Percentiles rank a stretch among this genome's conserved stretches.
Conservation (phyloP, 2,113 vertebrate genomes). For the Australoheros scitulus region DNA sequence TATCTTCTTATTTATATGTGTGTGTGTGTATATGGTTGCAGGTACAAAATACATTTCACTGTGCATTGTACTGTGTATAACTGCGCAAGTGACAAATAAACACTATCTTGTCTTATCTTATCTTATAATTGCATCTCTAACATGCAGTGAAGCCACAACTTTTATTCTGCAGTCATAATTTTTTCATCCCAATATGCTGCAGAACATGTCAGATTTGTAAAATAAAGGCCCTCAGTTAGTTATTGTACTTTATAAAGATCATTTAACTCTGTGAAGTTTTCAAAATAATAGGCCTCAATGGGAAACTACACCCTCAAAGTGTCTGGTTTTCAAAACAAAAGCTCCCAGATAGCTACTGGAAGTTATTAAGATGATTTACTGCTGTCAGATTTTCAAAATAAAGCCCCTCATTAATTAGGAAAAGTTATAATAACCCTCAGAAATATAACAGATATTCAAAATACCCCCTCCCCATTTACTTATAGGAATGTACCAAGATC, state of each 20-base stretch:
- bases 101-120: no score
- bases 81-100: no score
- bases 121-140: background rate
- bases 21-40: no score
- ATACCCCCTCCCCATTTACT: no score
- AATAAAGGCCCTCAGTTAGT: background rate
- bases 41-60: no score
- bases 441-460: no score
- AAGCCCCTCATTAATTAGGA: background rate
- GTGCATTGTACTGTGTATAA: no score
- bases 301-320: background rate
- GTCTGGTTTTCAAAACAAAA: background rate
- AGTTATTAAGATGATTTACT: background rate
- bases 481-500: background rate
- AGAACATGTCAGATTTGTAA: background rate
- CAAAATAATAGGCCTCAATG: background rate
- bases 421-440: background rate
- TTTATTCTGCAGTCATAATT: background rate
- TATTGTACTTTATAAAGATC: background rate
- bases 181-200: background rate
- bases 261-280: background rate
- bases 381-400: background rate
- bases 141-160: background rate
- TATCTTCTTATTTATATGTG: no score
- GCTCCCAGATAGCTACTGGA: background rate